phyloP scores from a whole-genome alignment of 2,113 vertebrate genomes.

The Dicrurus megarhynchus region DNA sequence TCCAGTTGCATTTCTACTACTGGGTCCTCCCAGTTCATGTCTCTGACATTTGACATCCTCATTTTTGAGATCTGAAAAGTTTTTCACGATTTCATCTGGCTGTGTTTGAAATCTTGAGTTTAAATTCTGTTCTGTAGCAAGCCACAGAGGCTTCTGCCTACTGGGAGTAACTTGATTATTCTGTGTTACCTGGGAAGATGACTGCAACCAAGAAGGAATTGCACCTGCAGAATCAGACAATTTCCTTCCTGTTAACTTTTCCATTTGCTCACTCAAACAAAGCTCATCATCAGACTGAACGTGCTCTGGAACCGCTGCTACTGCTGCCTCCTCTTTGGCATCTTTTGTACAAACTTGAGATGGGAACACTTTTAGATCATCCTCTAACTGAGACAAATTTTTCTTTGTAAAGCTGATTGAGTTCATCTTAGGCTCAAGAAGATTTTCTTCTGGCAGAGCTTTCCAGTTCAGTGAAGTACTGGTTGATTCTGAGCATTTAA shows the following conservation, averaged over 20 bases:
- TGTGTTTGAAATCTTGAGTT: constrained; percentile 9
- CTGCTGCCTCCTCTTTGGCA: constrained; percentile 17
- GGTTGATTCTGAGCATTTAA: background rate
- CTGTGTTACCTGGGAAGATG: constrained; percentile 53
- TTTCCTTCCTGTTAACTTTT: constrained; percentile 68
- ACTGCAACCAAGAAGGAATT: constrained; percentile 82
- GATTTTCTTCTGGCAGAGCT: constrained; percentile 4
- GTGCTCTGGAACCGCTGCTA: background rate
- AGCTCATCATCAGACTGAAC: constrained; percentile 58
- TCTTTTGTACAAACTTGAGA: background rate
- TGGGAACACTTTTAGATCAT: background rate
- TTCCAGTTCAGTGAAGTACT: background rate
- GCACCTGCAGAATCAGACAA: constrained; percentile 60
- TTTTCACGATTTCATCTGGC: background rate
- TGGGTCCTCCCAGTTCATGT: background rate
- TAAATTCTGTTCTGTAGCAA: constrained; percentile 67
- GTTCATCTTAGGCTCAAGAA: background rate
- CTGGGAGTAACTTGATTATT: constrained; percentile 41
- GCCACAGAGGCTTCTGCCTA: constrained; percentile 76
- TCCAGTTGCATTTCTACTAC: constrained; percentile 32
- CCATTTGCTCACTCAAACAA: constrained; percentile 67
- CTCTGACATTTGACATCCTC: constrained; percentile 53
- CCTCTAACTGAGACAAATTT: background rate
- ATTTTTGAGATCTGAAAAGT: constrained; percentile 44
- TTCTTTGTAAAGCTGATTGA: background rate